These are phyloP conservation scores for Mizuhopecten yessoensis DNA, from an alignment of 1,140 invertebrate genomes.

Conservation along the genomic window DNA sequence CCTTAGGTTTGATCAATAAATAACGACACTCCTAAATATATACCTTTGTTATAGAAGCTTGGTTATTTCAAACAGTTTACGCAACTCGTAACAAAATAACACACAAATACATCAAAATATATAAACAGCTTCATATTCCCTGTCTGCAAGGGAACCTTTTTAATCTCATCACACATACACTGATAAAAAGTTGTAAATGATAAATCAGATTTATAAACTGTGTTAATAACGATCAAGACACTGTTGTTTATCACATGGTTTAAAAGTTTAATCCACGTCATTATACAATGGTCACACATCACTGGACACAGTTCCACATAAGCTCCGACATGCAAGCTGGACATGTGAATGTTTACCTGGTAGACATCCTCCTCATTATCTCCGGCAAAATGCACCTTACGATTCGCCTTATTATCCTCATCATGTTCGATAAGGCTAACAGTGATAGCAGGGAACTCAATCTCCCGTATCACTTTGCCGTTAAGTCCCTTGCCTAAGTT, in stretches of 20 bases:
- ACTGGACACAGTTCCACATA: constrained; percentile 12
- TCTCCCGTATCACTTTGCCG: constrained; percentile 11
- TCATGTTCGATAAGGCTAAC: constrained; percentile 18
- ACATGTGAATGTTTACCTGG: background rate
- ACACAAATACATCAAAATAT: too few species aligned
- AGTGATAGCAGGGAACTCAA: background rate
- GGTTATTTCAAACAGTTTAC: too few species aligned
- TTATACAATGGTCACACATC: background rate
- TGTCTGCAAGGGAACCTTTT: too few species aligned
- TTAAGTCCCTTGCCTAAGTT: constrained; percentile 13
- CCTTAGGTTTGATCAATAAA: too few species aligned
- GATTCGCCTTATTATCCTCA: background rate
- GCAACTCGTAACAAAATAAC: too few species aligned
- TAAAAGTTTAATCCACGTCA: background rate
- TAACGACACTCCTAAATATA: too few species aligned
- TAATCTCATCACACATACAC: too few species aligned
- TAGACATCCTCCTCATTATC: background rate
- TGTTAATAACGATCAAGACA: too few species aligned
- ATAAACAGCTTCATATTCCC: too few species aligned
- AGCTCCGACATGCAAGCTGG: background rate
- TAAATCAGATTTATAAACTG: too few species aligned
- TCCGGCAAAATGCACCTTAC: background rate
- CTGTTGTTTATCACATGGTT: background rate
- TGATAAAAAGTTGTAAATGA: too few species aligned
- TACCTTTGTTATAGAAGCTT: too few species aligned